Evolutionary conservation across 2,888 invertebrate species (phyloP).

Genomic region (Fragum whitleyi): DNA sequence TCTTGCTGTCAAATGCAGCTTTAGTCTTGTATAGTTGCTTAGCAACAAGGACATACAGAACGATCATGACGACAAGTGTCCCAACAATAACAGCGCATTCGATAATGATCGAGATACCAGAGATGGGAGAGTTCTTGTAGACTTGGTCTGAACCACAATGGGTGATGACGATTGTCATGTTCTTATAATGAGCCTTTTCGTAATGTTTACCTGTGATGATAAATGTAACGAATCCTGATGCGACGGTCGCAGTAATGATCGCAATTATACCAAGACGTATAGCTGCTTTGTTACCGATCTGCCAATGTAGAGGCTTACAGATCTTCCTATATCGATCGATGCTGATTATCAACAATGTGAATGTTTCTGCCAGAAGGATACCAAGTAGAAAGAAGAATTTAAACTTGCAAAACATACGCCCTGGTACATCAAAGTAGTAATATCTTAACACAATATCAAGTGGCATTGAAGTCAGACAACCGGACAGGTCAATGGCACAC

Average conservation of each 20-base stretch:
- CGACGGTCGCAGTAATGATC: neutral
- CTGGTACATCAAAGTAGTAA: constrained; percentile 23
- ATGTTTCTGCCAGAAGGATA: constrained; percentile 1
- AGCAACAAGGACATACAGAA: constrained; percentile 12
- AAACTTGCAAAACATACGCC: constrained; percentile 2
- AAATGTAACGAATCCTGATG: neutral
- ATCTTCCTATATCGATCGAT: constrained; percentile 2
- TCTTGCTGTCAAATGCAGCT: neutral
- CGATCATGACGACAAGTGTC: constrained; percentile 6
- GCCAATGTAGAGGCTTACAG: constrained; percentile 6
- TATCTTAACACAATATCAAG: constrained; percentile 11
- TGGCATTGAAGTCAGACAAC: constrained; percentile 15
- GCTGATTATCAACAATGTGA: constrained; percentile 14
- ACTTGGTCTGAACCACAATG: constrained; percentile 5
- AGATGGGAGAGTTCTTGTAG: neutral
- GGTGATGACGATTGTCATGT: constrained; percentile 4
- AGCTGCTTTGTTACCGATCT: constrained; percentile 22
- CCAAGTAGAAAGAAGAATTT: constrained; percentile 15
- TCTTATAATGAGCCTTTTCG: neutral
- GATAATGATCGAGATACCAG: constrained; percentile 5
- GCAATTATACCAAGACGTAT: neutral
- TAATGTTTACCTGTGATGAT: constrained; percentile 16
- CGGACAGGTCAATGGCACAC: constrained; percentile 4
- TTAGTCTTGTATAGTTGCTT: constrained; percentile 8
- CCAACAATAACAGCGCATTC: constrained; percentile 4